These are phyloP conservation scores for Tetheella fluctuosa DNA, from an alignment of 2,888 invertebrate species.

Conservation along the genomic window DNA sequence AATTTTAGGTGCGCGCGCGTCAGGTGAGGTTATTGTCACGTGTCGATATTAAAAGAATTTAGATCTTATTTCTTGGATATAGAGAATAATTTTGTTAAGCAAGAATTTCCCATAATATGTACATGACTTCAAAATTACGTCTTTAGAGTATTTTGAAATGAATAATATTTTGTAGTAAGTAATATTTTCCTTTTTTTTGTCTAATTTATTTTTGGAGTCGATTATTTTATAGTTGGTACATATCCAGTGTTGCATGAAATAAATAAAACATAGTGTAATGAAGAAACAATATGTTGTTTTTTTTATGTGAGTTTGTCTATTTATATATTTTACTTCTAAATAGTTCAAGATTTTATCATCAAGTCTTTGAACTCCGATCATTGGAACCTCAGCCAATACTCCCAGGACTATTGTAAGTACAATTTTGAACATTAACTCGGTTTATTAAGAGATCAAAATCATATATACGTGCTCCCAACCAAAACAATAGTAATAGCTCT, in stretches of 20 bases:
- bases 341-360: background rate
- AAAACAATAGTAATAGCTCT: background rate
- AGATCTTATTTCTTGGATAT: background rate
- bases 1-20: slow-evolving; percentile 20
- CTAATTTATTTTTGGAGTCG: background rate
- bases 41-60: background rate
- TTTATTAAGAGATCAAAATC: background rate
- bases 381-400: background rate
- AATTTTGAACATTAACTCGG: background rate
- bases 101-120: background rate
- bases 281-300: too few relatives aligned
- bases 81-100: background rate
- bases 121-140: too few relatives aligned
- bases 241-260: too few relatives aligned
- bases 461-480: background rate
- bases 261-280: too few relatives aligned
- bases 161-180: background rate
- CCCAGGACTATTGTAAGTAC: background rate
- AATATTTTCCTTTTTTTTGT: background rate
- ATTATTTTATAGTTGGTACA: too few relatives aligned
- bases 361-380: slow-evolving; percentile 3
- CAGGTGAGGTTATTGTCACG: slow-evolving; percentile 19
- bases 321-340: background rate
- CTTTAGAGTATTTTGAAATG: background rate
- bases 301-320: too few relatives aligned